phyloP scores from a whole-genome alignment of 1,140 invertebrate species.

The Rhopalosiphum padi region DNA sequence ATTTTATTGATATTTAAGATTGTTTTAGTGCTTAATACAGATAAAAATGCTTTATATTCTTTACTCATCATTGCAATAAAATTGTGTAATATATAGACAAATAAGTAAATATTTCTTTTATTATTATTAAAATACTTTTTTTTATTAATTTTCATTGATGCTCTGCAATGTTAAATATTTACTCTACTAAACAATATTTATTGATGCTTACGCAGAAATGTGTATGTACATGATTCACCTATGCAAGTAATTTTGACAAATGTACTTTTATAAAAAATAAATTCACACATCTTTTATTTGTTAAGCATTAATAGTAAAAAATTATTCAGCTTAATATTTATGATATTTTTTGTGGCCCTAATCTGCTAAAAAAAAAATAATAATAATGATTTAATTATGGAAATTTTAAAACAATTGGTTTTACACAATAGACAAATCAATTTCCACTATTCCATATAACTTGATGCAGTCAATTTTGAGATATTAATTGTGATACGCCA shows the following conservation, averaged over 20 bases:
- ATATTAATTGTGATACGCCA: too few species aligned
- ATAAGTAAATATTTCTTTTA: not conserved
- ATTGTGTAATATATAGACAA: not conserved
- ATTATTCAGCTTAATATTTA: not conserved
- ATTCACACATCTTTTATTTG: not conserved
- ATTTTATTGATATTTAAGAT: not conserved
- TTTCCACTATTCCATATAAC: not conserved
- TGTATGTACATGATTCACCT: not conserved
- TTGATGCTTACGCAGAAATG: not conserved
- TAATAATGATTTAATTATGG: not conserved
- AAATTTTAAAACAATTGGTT: not conserved
- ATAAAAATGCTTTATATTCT: not conserved
- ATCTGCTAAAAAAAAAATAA: not conserved
- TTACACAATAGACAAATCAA: not conserved
- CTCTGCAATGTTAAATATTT: not conserved
- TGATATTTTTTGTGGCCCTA: not conserved
- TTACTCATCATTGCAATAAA: not conserved
- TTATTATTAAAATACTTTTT: not conserved
- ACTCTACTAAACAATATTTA: not conserved
- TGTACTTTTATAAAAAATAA: not conserved
- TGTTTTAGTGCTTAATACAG: not conserved
- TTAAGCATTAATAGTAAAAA: not conserved
- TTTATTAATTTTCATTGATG: not conserved
- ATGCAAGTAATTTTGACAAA: not conserved
- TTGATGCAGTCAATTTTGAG: too few species aligned